Evolutionary conservation across 2,888 invertebrate genomes (phyloP), one percentile per base, ranked within the genome.

Genomic region (Athetis lepigone): DNA sequence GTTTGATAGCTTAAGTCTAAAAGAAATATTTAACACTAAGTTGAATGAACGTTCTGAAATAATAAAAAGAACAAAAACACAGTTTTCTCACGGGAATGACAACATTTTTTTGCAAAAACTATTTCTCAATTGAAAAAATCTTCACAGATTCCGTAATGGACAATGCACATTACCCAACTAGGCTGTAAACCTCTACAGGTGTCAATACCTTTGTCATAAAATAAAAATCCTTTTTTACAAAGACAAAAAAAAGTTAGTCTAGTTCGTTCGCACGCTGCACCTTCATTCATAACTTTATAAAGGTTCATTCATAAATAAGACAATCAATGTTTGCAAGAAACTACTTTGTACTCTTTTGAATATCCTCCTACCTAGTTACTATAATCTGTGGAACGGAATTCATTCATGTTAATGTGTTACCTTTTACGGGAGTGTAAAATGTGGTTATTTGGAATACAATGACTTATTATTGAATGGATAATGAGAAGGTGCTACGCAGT

Each of bases 71-170:
- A 62, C 43, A 70, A 62, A 62, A 64, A 37, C 43, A 27, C 4
- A 18, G 39, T 61, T 72, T 77, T 79, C 79, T 67, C 79, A 78
- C 79, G 76, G 70, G 79, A 79, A 79, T 67, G 54, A 61, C 64
- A 76, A 55, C 27, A 40, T 56, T 50, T 57, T 64, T 72, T 68
- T 64, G 65, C 72, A 58, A 55, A 58, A 57, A 21, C 23, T 59
- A 52, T 62, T 55, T 70, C 52, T 57, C 46, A 54, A 47, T 45
- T 42, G 27, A 67, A 61, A 70, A 72, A 61, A 52, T 50, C 43
- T 68, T 70, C 52, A 67, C 72, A 67, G 67, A 55, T 69, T 67
- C 60, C 52, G 63, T 72, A 69, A 67, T 70, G 55, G 56, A 75
- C 72, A 73, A 75, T 71, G 59, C 27, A 36, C 59, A 71, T 73